Base-by-base conservation (phyloP, 1,140 invertebrate genomes). In the Pachyrhynchus sulphureomaculatus region DNA sequence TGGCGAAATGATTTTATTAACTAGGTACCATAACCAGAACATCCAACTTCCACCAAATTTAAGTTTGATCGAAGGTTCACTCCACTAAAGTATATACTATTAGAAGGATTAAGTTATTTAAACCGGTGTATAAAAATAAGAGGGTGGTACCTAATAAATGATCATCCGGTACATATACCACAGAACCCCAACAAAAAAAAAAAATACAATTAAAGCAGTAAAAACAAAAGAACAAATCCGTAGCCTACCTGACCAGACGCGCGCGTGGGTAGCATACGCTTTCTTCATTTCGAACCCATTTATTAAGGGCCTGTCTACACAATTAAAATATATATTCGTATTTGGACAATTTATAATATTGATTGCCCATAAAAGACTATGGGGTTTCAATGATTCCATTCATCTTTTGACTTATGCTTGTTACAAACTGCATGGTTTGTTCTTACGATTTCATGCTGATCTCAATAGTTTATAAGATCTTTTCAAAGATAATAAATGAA, bases 271-370 rank as follows among this genome's bases (percentile, higher is more conserved):
- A 68, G 51, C 55, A 61, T 54, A 54, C 64, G 64, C 69, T 58
- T 34, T 53, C 60, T 53, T 41, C 10, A 53, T 53, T 58, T 55
- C 62, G 65, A 62, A 59, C 68, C 70, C 74, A 76, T 76, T 76
- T 74, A 75, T 75, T 71, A 72, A 44, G 65, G 70, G 69, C 72
- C 71, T 76, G 74, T 76, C 74, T 68, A 63, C 72, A 76, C 74
- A 76, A 76, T 76, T 76, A 75, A 76, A 76, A 76, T 76, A 76
- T 76, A 75, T 73, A 75, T 73, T 75, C 72, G 70, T 61, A 70
- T 74, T 72, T 69, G 66, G 70, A 71, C 72, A 72, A 74, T 74
- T 74, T 74, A 74, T 75, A 73, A 71, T 72, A 74, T 75, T 73
- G 73, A 74, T 74, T 55, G 67, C 67, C 68, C 65, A 75, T 75